Conservation (phyloP, 2,113 vertebrate species). For the Oncorhynchus gorbuscha region DNA sequence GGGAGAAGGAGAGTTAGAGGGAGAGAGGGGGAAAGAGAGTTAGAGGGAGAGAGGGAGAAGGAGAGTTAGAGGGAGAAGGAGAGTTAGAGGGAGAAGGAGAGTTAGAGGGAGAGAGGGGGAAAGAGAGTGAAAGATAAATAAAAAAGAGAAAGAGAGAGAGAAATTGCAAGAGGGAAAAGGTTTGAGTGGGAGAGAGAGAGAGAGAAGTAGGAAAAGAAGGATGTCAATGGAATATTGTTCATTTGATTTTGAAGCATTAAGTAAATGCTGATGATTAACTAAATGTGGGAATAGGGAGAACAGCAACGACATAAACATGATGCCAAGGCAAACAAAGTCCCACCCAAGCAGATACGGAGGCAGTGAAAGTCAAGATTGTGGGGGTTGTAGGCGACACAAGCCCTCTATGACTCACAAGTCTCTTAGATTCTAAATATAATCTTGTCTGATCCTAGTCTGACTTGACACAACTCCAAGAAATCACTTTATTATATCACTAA, state of each 20-base stretch:
- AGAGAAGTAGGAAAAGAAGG: conserved; percentile 7
- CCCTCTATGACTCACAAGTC: neutral
- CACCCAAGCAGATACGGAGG: conserved; percentile 12
- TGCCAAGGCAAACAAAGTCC: conserved; percentile 21
- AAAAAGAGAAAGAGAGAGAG: neutral
- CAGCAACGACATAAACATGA: neutral
- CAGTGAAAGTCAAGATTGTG: conserved; percentile 6
- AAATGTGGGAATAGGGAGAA: conserved; percentile 4
- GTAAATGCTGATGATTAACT: conserved; percentile 15
- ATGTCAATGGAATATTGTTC: neutral
- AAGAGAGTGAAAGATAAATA: neutral
- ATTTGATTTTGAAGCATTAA: conserved; percentile 18
- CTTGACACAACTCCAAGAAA: neutral
- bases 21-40: too few species aligned
- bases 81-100: neutral
- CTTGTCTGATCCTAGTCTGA: neutral
- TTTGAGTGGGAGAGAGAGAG: neutral
- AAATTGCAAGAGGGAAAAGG: conserved; percentile 12
- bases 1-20: neutral
- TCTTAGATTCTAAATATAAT: neutral
- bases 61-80: neutral
- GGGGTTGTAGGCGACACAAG: conserved; percentile 6
- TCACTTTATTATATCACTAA: neutral
- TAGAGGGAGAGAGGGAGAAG: neutral
- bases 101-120: neutral